Percentiles rank a stretch among this genome's conserved stretches.
phyloP scores from a whole-genome alignment of 2,888 invertebrate genomes.

The Dasysyrphus albostriatus region DNA sequence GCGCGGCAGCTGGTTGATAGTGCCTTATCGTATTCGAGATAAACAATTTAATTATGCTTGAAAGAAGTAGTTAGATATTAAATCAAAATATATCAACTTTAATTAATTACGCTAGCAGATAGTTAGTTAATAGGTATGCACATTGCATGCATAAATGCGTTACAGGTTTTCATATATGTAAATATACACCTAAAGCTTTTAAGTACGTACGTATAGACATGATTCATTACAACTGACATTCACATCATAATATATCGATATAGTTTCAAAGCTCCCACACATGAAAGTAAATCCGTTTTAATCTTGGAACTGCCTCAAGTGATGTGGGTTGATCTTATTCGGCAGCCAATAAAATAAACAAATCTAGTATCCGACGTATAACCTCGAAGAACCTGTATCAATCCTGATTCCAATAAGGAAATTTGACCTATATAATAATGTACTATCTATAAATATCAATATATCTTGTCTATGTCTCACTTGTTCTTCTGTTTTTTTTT shows the following conservation, averaged over 20 bases:
- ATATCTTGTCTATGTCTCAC: conserved; percentile 16
- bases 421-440: conserved; percentile 62
- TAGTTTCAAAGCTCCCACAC: conserved; percentile 34
- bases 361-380: conserved; percentile 59
- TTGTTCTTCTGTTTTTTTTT: conserved; percentile 31
- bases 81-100: conserved; percentile 53
- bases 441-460: conserved; percentile 23
- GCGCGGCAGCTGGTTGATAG: conserved; percentile 23
- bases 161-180: conserved; percentile 31
- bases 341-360: conserved; percentile 55
- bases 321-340: conserved; percentile 55
- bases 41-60: conserved; percentile 55
- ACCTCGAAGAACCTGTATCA: conserved; percentile 65
- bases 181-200: background rate
- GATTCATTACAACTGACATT: conserved; percentile 14
- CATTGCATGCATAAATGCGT: conserved; percentile 37
- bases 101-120: conserved; percentile 62
- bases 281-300: conserved; percentile 37
- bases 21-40: conserved; percentile 53
- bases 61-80: conserved; percentile 30
- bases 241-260: background rate
- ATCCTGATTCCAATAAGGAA: conserved; percentile 61
- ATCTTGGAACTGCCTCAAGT: conserved; percentile 15
- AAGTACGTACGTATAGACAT: background rate
- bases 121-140: conserved; percentile 31